Evolutionary conservation across 2,113 vertebrate genomes (phyloP).

Genomic region (Psammodynastes pulverulentus): DNA sequence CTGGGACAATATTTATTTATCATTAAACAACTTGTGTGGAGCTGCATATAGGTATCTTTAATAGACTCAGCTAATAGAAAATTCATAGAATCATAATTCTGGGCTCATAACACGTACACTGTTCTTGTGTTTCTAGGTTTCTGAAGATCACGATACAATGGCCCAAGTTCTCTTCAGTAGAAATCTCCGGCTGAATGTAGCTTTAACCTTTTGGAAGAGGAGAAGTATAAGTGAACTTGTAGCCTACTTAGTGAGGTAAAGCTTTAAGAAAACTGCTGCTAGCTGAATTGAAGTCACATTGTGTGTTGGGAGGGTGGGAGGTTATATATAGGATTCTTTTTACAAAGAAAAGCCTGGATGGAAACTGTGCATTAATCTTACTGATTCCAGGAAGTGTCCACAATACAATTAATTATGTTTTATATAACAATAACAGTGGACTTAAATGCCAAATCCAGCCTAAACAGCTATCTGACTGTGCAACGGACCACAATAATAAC

Average conservation of each 20-base stretch:
- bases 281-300: background rate
- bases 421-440: background rate
- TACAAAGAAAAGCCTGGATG: background rate
- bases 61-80: background rate
- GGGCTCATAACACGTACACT: background rate
- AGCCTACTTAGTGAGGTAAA: conserved; percentile 89
- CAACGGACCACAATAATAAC: too few relatives aligned
- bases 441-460: background rate
- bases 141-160: conserved; percentile 85
- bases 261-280: background rate
- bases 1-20: background rate
- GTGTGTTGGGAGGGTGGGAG: background rate
- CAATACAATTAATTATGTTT: background rate
- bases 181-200: conserved; percentile 86
- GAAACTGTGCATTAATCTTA: background rate
- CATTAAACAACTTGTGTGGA: background rate
- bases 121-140: conserved; percentile 70
- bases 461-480: too few relatives aligned
- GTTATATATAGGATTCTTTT: background rate
- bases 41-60: background rate
- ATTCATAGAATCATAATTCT: background rate
- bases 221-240: conserved; percentile 87
- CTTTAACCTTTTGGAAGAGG: conserved; percentile 86
- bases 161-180: conserved; percentile 87
- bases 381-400: background rate